phyloP scores from a whole-genome alignment of 2,797 vertebrate genomes.

The Sylvia borin region DNA sequence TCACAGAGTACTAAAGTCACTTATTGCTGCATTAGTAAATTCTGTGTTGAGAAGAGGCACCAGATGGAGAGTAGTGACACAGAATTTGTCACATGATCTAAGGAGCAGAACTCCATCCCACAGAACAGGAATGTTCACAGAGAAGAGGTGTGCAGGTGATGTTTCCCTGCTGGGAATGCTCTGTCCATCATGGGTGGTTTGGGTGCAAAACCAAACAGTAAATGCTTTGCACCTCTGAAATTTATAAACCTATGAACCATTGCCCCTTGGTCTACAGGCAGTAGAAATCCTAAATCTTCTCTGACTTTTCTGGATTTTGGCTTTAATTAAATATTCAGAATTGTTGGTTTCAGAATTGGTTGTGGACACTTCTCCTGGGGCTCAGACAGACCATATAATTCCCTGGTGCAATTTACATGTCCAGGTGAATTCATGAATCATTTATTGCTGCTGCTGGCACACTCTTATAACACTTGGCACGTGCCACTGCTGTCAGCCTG shows the following conservation, averaged over 20 bases:
- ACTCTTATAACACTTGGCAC: not conserved
- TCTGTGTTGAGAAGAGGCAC: not conserved
- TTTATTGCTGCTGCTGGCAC: not conserved
- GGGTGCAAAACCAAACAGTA: not conserved
- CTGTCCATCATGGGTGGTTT: not conserved
- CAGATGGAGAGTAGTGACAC: not conserved
- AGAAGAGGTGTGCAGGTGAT: not conserved
- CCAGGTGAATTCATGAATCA: not conserved
- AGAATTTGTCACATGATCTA: not conserved
- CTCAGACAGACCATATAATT: not conserved
- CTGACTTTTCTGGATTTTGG: not conserved
- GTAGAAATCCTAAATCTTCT: not conserved
- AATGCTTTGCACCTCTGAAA: not conserved
- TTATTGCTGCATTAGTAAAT: not conserved
- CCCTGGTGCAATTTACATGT: not conserved
- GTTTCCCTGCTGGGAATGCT: not conserved
- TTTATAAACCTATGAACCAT: not conserved
- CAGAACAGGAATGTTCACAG: fast-evolving
- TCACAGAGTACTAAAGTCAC: not conserved
- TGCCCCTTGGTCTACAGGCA: not conserved
- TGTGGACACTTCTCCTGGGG: not conserved
- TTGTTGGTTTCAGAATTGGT: not conserved
- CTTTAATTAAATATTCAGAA: not conserved
- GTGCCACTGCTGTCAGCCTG: not conserved
- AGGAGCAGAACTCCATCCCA: not conserved